Percentiles rank a stretch among this genome's conserved stretches.
Conservation (phyloP, 2,797 vertebrate genomes). For the Labeo calbasu region DNA sequence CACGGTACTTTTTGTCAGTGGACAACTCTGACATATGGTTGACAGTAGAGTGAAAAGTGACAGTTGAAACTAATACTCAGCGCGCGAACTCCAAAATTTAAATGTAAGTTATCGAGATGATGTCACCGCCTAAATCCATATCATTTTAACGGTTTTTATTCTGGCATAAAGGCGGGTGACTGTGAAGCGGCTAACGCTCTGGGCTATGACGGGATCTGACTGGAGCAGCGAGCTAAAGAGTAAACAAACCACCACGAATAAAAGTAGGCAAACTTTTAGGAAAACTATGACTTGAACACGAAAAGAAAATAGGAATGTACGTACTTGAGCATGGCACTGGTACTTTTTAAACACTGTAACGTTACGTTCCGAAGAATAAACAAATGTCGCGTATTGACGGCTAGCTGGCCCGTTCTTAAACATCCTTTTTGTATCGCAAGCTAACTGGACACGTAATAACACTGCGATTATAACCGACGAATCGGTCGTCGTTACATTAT, state of each 20-base stretch:
- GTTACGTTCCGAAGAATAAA: neutral
- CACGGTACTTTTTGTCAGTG: neutral
- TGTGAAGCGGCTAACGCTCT: conserved; percentile 17
- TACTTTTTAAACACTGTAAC: conserved; percentile 4
- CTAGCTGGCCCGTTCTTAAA: conserved; percentile 7
- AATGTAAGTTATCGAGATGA: neutral
- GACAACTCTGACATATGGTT: neutral
- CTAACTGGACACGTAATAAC: neutral
- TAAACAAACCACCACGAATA: conserved; percentile 12
- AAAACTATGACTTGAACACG: neutral
- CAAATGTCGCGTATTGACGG: conserved; percentile 19
- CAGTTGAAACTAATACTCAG: neutral
- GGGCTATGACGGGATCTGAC: conserved; percentile 14
- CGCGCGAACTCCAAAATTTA: neutral
- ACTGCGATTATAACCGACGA: neutral
- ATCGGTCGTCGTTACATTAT: neutral
- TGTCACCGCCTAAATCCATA: neutral
- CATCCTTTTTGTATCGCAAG: neutral
- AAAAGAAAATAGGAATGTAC: neutral
- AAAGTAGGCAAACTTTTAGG: neutral
- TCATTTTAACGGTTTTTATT: conserved; percentile 21
- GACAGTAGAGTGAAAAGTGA: conserved; percentile 23
- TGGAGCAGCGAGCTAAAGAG: neutral
- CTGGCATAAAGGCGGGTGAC: neutral
- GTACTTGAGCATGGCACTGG: neutral